A percentile compares a stretch with the other conserved stretches of the same genome.
phyloP scores from a whole-genome alignment of 2,113 vertebrate species.

The Oreotrochilus melanogaster region DNA sequence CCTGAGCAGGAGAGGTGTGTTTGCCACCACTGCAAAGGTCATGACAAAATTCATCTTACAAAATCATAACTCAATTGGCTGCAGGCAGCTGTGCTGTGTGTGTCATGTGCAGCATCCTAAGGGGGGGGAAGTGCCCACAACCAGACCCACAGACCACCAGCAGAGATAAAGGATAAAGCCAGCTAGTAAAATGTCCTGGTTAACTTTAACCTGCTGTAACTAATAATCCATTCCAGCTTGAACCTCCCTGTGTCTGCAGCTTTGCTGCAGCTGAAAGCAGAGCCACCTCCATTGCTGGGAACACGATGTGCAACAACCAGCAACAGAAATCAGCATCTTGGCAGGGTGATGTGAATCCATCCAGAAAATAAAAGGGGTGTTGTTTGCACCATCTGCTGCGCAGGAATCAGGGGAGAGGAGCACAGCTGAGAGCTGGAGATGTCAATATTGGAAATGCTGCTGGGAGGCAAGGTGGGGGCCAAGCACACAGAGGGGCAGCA shows the following conservation, averaged over 20 bases:
- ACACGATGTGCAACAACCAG: background rate
- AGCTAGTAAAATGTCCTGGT: background rate
- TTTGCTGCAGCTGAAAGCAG: background rate
- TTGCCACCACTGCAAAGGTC: fast-evolving
- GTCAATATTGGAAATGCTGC: background rate
- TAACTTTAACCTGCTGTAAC: background rate
- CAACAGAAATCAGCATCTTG: background rate
- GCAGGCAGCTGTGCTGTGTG: background rate
- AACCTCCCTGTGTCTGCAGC: background rate
- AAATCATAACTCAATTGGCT: background rate
- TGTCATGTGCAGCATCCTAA: background rate
- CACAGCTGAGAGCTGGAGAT: background rate
- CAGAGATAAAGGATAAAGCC: background rate
- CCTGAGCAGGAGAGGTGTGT: background rate
- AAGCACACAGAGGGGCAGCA: background rate
- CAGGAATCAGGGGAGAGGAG: background rate
- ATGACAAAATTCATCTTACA: background rate
- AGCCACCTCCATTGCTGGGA: background rate
- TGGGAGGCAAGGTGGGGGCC: background rate
- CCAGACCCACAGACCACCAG: fast-evolving
- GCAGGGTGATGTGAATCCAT: background rate
- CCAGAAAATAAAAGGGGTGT: constrained; percentile 26
- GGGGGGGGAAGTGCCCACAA: background rate
- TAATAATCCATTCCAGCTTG: background rate
- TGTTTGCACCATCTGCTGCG: constrained; percentile 24